Conservation (phyloP, 2,797 vertebrate genomes). For the Rhinophrynus dorsalis region DNA sequence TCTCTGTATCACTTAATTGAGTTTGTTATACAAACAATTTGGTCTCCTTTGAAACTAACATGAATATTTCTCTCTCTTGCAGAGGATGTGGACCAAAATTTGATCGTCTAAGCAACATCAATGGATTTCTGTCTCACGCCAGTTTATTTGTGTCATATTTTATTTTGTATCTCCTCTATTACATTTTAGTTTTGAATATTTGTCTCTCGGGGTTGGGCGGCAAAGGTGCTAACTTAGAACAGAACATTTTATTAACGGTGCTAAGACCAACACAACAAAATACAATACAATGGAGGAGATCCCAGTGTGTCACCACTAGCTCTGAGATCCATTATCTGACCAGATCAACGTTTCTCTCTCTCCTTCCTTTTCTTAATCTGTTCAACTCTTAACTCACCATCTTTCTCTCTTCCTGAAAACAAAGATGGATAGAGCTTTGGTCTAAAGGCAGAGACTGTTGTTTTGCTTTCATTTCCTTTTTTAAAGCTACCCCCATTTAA, state of each 20-base stretch:
- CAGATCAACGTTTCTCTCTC: conserved; percentile 58
- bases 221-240: conserved; percentile 90
- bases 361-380: conserved; percentile 51
- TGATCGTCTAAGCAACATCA: conserved; percentile 81
- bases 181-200: conserved; percentile 65
- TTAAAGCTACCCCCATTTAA: conserved; percentile 39
- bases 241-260: conserved; percentile 87
- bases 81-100: conserved; percentile 96
- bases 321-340: conserved; percentile 20
- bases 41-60: too few relatives aligned
- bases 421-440: conserved; percentile 25
- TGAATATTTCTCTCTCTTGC: conserved; percentile 69
- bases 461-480: conserved; percentile 49
- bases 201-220: conserved; percentile 66
- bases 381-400: conserved; percentile 1
- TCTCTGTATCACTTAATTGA: too few relatives aligned
- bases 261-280: conserved; percentile 69
- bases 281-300: conserved; percentile 49
- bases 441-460: conserved; percentile 34
- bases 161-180: conserved; percentile 63
- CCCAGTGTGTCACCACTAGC: conserved; percentile 29
- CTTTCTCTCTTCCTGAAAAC: conserved; percentile 3
- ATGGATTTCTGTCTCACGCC: conserved; percentile 46
- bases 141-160: conserved; percentile 50
- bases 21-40: too few relatives aligned